Base-by-base conservation (phyloP, 2,888 invertebrate genomes). In the Noctua janthina region DNA sequence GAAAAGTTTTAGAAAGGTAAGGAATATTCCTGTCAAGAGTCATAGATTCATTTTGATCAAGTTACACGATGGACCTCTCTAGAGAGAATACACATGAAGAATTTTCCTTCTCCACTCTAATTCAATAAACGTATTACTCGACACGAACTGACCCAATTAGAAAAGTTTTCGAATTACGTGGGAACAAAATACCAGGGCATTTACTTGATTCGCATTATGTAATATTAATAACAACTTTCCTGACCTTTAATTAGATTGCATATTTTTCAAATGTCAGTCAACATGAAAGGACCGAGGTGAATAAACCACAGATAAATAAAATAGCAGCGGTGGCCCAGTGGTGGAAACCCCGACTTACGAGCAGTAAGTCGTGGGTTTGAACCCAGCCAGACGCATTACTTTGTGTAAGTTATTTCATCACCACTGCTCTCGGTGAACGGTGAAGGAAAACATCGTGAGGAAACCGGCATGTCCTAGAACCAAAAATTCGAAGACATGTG, bases 101-200 rank as follows among this genome's bases (percentile, higher is more conserved):
- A 78, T 69, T 81, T 85, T 87, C 83, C 83, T 78, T 82, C 73
- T 51, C 46, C 66, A 74, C 35, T 81, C 85, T 89, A 87, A 90
- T 90, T 86, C 78, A 88, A 89, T 91, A 89, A 87, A 85, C 80
- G 83, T 87, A 87, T 81, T 79, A 79, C 74, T 59, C 77, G 69
- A 88, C 87, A 81, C 87, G 88, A 88, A 91, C 89, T 90, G 91
- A 90, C 91, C 91, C 90, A 93, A 92, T 93, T 93, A 91, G 87
- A 86, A 88, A 92, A 92, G 85, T 92, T 92, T 91, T 80, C 87
- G 88, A 89, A 89, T 92, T 91, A 87, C 83, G 87, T 83, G 79
- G 74, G 78, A 89, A 72, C 77, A 88, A 81, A 76, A 85, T 79
- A 79, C 72, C 74, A 74, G 59, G 54, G 74, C 49, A 69, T 82